Evolutionary conservation across 2,888 invertebrate genomes (phyloP), one percentile per base, ranked within the genome.

Genomic region (Microctonus hyperodae): DNA sequence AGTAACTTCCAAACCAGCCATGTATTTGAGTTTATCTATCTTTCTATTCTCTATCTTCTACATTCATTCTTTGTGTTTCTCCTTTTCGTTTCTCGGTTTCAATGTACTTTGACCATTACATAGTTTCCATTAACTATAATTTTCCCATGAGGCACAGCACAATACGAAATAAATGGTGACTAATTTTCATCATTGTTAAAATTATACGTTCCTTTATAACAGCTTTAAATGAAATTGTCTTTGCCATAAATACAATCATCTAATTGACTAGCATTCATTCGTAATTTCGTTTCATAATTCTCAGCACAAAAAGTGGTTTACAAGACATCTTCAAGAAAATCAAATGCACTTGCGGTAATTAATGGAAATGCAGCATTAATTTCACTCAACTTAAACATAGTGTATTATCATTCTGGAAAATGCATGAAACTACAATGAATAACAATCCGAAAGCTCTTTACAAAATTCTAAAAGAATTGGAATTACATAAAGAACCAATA

Each of bases 191-290:
- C 65, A 59, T 68, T 64, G 64, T 68, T 66, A 65, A 44, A 35
- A 16, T 53, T 53, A 59, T 64, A 56, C 58, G 62, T 67, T 70
- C 63, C 67, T 69, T 65, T 59, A 59, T n/a, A 55, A 55, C 58
- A 69, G 69, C 67, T 68, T 72, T 65, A 65, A 69, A 69, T 69
- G 65, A 67, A 70, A 69, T 70, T 68, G 65, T 70, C 63, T 69
- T 64, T 66, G 64, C 70, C 69, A 71, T 69, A 68, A 70, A 70
- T 70, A 65, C 69, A 65, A 65, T 67, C 68, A 69, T 65, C 69
- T 70, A 72, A 72, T 72, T 72, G 69, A 70, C 67, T 69, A 68
- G 67, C 70, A 44, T 44, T 16, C n/a, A 44, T 16, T 44, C 69
- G 65, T 68, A 66, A 69, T 20, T 66, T 63, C 66, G 61, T 70